Conservation (phyloP, 2,113 vertebrate genomes). For the Pituophis catenifer region DNA sequence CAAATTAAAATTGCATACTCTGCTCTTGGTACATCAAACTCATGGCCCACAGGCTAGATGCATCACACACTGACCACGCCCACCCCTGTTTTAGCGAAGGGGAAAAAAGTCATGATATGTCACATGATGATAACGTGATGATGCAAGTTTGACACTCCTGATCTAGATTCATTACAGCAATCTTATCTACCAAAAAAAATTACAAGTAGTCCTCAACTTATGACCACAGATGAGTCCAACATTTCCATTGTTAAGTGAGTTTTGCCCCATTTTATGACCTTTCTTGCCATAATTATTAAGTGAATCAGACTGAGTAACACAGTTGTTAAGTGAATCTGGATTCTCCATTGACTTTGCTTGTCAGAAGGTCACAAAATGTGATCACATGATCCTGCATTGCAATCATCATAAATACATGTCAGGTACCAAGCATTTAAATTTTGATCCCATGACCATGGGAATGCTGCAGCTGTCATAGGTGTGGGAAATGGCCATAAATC, state of each 20-base stretch:
- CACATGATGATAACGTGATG: too few relatives aligned
- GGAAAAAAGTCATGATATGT: too few relatives aligned
- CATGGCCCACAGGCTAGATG: too few relatives aligned
- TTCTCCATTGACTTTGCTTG: background rate
- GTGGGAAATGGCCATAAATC: background rate
- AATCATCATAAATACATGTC: background rate
- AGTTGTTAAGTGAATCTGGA: background rate
- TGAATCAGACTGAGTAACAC: background rate
- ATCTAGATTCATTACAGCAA: background rate
- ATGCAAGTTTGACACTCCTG: too few relatives aligned
- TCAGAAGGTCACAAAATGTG: background rate
- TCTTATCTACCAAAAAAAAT: too few relatives aligned
- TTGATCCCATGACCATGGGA: background rate
- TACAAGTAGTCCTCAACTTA: too few relatives aligned
- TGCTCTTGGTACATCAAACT: background rate
- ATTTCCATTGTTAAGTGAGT: background rate
- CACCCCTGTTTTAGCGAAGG: too few relatives aligned
- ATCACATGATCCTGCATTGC: background rate
- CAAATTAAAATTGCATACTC: background rate
- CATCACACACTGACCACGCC: too few relatives aligned
- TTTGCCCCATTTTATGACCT: background rate
- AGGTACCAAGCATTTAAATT: background rate
- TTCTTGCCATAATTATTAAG: background rate
- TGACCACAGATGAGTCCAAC: background rate
- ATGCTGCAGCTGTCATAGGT: background rate